Evolutionary conservation across 2,888 invertebrate species (phyloP).

Genomic region (Uloborus plumipes): DNA sequence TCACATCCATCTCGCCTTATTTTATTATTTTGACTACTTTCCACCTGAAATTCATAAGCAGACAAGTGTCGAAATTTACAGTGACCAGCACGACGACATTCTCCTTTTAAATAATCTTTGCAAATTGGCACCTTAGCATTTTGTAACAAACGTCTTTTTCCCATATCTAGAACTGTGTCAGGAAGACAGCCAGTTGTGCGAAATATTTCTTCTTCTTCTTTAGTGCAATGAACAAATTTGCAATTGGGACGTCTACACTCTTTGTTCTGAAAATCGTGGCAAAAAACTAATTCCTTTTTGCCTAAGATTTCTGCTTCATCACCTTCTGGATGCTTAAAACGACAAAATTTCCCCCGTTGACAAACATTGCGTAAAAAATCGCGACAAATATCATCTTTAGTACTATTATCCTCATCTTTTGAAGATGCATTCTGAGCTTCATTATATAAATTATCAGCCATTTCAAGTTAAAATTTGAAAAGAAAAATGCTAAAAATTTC

Average conservation of each 20-base stretch:
- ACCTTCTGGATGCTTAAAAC: slow-evolving; percentile 74
- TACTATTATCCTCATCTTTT: slow-evolving; percentile 48
- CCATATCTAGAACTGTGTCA: slow-evolving; percentile 73
- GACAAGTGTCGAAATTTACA: slow-evolving; percentile 74
- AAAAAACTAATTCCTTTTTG: slow-evolving; percentile 72
- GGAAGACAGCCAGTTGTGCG: slow-evolving; percentile 82
- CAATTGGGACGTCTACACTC: slow-evolving; percentile 82
- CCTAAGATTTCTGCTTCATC: slow-evolving; percentile 70
- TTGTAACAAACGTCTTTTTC: slow-evolving; percentile 13
- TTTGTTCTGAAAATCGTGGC: slow-evolving; percentile 80
- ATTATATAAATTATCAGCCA: slow-evolving; percentile 40
- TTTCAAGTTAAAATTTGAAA: background rate
- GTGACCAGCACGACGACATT: slow-evolving; percentile 74
- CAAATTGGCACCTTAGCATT: slow-evolving; percentile 74
- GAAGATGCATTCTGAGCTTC: slow-evolving; percentile 32
- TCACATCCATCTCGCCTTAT: slow-evolving; percentile 53
- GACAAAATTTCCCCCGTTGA: slow-evolving; percentile 76
- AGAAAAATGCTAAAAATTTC: background rate
- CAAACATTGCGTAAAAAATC: slow-evolving; percentile 77
- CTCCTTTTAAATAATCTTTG: slow-evolving; percentile 77
- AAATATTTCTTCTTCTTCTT: slow-evolving; percentile 81
- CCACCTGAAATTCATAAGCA: slow-evolving; percentile 53
- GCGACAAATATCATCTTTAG: slow-evolving; percentile 74
- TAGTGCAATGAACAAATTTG: slow-evolving; percentile 82
- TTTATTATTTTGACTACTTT: slow-evolving; percentile 26